Evolutionary conservation across 2,888 invertebrate genomes (phyloP).

Genomic region (Acanthococcus lagerstroemiae): DNA sequence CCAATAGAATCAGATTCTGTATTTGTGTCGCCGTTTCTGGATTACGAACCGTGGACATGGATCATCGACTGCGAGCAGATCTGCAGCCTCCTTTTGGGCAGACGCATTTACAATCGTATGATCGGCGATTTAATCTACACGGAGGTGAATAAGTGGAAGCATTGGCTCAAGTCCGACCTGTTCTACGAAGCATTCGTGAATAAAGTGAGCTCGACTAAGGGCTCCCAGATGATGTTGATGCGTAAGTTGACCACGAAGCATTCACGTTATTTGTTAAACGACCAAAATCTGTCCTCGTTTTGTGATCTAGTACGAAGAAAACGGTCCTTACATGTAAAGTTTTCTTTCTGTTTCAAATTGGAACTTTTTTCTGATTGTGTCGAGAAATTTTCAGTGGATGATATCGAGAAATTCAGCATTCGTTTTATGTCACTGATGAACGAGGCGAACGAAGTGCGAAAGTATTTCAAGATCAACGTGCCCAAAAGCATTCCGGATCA

Average conservation of each 20-base stretch:
- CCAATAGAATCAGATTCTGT: conserved; percentile 2
- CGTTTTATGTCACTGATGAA: conserved; percentile 6
- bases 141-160: conserved; percentile 9
- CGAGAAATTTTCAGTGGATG: not conserved
- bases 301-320: too few relatives aligned
- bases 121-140: not conserved
- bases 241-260: not conserved
- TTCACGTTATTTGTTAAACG: not conserved
- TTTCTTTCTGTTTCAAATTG: not conserved
- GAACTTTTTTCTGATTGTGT: not conserved
- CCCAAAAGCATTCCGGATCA: conserved; percentile 13
- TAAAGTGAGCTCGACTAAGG: not conserved
- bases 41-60: conserved; percentile 45
- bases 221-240: not conserved
- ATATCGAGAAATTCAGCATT: conserved; percentile 10
- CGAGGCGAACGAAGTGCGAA: conserved; percentile 1
- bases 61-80: conserved; percentile 51
- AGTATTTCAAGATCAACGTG: conserved; percentile 8
- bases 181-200: conserved; percentile 11
- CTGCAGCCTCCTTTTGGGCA: conserved; percentile 51
- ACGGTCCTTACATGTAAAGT: too few relatives aligned
- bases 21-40: conserved; percentile 5
- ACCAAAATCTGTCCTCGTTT: not conserved
- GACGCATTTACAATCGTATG: conserved; percentile 42
- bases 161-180: conserved; percentile 15